These are phyloP conservation scores for Sebastes melanostomus DNA, from an alignment of 2,797 vertebrate species.

Conservation along the genomic window DNA sequence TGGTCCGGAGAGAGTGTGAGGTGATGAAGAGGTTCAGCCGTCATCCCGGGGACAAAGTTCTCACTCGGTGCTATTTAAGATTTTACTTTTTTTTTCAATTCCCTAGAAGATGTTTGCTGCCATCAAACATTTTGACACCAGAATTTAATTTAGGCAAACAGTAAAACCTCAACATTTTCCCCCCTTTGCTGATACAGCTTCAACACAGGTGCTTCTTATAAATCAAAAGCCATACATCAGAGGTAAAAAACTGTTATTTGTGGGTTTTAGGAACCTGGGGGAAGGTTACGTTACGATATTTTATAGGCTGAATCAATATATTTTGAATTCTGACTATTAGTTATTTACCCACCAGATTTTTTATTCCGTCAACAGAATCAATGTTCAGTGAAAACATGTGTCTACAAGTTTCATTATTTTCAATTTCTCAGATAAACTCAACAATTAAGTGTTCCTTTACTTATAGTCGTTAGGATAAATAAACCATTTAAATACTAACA, in stretches of 20 bases:
- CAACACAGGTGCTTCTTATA: not conserved
- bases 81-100: not conserved
- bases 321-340: not conserved
- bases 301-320: not conserved
- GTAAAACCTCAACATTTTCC: not conserved
- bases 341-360: not conserved
- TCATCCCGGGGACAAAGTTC: constrained; percentile 4
- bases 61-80: not conserved
- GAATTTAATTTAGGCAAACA: not conserved
- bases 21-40: constrained; percentile 6
- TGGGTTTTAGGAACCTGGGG: not conserved
- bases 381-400: not conserved
- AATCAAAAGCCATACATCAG: not conserved
- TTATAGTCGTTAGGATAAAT: not conserved
- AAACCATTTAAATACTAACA: not conserved
- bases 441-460: not conserved
- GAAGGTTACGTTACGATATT: not conserved
- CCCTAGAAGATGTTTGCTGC: not conserved
- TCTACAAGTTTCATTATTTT: not conserved
- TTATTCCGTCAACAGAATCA: not conserved
- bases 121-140: not conserved
- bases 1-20: not conserved
- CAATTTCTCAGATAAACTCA: not conserved
- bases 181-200: not conserved
- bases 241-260: not conserved